Percentiles rank a stretch among this genome's conserved stretches.
These are phyloP conservation scores for Xenopus petersii DNA, from an alignment of 2,797 vertebrate genomes.

Conservation along the genomic window DNA sequence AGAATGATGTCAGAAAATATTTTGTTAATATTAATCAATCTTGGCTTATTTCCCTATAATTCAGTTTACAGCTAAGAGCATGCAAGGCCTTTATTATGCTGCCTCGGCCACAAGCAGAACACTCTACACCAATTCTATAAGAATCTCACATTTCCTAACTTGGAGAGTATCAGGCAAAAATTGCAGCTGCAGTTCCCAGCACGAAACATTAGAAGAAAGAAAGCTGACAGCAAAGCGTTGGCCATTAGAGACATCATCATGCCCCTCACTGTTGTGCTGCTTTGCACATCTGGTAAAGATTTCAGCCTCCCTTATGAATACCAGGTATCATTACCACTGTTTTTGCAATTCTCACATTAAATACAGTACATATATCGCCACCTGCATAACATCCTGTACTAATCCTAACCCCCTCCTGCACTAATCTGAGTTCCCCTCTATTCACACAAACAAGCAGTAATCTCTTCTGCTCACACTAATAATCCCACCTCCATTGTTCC, in stretches of 20 bases:
- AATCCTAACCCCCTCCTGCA: constrained; percentile 38
- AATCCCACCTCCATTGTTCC: constrained; percentile 8
- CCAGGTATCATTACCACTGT: not conserved
- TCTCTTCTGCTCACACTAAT: constrained; percentile 21
- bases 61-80: not conserved
- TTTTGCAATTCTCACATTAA: constrained; percentile 5
- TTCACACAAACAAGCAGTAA: constrained; percentile 31
- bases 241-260: not conserved
- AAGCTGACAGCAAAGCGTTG: constrained; percentile 1
- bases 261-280: not conserved
- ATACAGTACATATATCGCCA: constrained; percentile 13
- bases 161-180: not conserved
- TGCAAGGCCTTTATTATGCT: not conserved
- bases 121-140: not conserved
- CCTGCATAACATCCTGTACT: constrained; percentile 33
- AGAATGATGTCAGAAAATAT: no score
- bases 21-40: no score
- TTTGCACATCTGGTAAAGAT: constrained; percentile 1
- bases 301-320: constrained; percentile 5
- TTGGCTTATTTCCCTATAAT: not conserved
- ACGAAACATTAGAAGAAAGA: no score
- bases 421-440: constrained; percentile 47
- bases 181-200: constrained; percentile 6
- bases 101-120: not conserved
- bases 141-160: not conserved